These are phyloP conservation scores for Ivindomyrus marchei DNA, from an alignment of 2,113 vertebrate genomes.

Conservation along the genomic window DNA sequence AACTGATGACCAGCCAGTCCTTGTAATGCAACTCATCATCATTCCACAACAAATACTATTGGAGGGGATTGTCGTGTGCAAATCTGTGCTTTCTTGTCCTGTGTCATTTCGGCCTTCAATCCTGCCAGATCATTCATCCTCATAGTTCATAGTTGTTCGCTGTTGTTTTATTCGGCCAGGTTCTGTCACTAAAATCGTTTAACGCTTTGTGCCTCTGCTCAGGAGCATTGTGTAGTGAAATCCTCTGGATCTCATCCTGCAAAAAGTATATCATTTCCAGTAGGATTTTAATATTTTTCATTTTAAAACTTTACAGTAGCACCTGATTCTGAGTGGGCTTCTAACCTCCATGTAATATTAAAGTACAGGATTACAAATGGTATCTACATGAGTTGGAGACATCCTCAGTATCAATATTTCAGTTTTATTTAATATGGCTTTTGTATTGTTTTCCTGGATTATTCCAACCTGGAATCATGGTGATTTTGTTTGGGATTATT, in stretches of 20 bases:
- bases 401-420: neutral
- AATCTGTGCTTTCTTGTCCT: neutral
- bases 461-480: neutral
- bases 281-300: neutral
- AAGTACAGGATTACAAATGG: neutral
- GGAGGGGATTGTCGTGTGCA: neutral
- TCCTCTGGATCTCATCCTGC: neutral
- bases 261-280: neutral
- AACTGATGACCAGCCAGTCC: neutral
- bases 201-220: neutral
- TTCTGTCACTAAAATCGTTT: neutral
- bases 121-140: neutral
- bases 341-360: neutral
- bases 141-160: neutral
- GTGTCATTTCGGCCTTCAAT: neutral
- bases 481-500: constrained; percentile 1
- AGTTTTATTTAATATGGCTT: neutral
- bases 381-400: neutral
- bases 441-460: neutral
- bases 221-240: neutral
- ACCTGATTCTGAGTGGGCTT: neutral
- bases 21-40: neutral
- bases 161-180: neutral
- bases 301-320: constrained; percentile 1
- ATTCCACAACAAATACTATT: neutral